phyloP scores from a whole-genome alignment of 2,888 invertebrate species.

The Tribolium freemani region DNA sequence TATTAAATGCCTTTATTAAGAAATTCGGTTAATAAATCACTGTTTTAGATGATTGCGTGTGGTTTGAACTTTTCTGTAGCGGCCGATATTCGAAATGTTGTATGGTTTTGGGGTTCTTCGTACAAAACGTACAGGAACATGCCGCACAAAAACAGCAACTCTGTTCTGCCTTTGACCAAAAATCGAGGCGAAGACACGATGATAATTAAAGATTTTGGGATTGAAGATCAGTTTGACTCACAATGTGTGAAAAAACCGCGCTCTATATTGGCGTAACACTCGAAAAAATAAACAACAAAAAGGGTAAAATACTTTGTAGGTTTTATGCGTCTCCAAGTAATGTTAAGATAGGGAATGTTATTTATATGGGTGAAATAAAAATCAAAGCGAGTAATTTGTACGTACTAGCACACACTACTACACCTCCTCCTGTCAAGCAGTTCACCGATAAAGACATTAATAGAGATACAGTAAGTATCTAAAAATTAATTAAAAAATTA shows the following conservation, averaged over 20 bases:
- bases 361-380: conserved; percentile 71
- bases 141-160: conserved; percentile 10
- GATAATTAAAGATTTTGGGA: conserved; percentile 16
- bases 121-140: conserved; percentile 63
- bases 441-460: conserved; percentile 35
- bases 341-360: conserved; percentile 70
- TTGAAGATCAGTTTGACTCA: conserved; percentile 56
- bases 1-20: no score
- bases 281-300: not conserved
- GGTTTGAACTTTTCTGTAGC: conserved; percentile 78
- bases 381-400: conserved; percentile 73
- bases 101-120: conserved; percentile 79
- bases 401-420: conserved; percentile 75
- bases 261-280: conserved; percentile 70
- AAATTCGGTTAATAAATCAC: no score
- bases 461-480: conserved; percentile 11
- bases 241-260: conserved; percentile 69
- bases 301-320: conserved; percentile 56
- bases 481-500: not conserved
- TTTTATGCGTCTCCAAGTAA: conserved; percentile 72
- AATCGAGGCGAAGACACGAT: conserved; percentile 6
- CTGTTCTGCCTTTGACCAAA: conserved; percentile 21
- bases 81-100: conserved; percentile 75
- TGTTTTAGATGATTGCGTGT: conserved; percentile 73
- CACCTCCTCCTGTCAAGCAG: conserved; percentile 66